Conservation (phyloP, 30 jellyfish, hydroid and myxozoan species). For the Hydra vulgaris region DNA sequence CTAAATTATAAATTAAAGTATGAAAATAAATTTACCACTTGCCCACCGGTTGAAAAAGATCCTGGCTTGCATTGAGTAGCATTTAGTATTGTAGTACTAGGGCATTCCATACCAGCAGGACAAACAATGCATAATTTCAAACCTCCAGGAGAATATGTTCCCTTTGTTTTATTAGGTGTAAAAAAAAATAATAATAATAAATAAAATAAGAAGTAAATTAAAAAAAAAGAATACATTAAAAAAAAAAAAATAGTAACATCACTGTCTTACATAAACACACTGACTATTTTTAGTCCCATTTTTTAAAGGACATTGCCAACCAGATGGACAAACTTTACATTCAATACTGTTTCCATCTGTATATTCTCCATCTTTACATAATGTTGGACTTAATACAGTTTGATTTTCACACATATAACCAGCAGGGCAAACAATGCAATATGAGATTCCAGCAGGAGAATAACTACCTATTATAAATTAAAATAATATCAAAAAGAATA, state of each 20-base stretch:
- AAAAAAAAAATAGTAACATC: not conserved
- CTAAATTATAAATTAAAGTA: too few relatives aligned
- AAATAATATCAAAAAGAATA: not conserved
- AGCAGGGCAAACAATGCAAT: constrained; percentile 63
- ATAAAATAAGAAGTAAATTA: not conserved
- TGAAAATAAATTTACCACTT: constrained; percentile 42
- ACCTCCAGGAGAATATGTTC: constrained; percentile 79
- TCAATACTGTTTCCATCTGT: constrained; percentile 62
- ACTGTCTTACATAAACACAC: constrained; percentile 53
- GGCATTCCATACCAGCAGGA: constrained; percentile 94
- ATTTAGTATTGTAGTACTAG: constrained; percentile 39
- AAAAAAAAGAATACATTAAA: too few relatives aligned
- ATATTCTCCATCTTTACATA: constrained; percentile 54
- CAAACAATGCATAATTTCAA: constrained; percentile 56
- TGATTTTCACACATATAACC: constrained; percentile 72
- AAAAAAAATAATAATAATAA: too few relatives aligned
- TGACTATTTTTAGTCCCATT: constrained; percentile 68
- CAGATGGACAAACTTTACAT: constrained; percentile 57
- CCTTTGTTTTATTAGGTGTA: too few relatives aligned
- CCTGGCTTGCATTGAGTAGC: constrained; percentile 80
- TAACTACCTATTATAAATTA: constrained; percentile 47
- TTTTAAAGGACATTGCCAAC: constrained; percentile 70
- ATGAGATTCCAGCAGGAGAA: constrained; percentile 56
- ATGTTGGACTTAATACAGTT: constrained; percentile 13
- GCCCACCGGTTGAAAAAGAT: constrained; percentile 66